Conservation (phyloP, 2,797 vertebrate genomes). For the Megalops cyprinoides region DNA sequence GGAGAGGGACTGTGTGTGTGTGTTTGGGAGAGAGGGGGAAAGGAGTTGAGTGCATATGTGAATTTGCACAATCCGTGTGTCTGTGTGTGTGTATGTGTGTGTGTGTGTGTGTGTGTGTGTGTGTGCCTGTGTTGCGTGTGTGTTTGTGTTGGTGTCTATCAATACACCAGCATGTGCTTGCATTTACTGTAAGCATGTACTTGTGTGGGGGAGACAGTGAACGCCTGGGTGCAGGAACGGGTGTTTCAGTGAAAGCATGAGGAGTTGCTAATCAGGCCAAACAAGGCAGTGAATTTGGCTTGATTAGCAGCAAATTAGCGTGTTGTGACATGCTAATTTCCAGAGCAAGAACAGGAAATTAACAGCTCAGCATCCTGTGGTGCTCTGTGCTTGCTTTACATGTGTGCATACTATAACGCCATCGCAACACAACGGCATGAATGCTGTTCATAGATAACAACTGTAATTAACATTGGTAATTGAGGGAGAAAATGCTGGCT, state of each 20-base stretch:
- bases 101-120: slow-evolving; percentile 34
- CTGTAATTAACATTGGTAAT: slow-evolving; percentile 10
- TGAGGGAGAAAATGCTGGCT: neutral
- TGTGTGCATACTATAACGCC: neutral
- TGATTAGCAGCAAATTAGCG: neutral
- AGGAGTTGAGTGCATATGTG: slow-evolving; percentile 10
- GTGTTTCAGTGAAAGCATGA: neutral
- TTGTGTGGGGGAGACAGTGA: neutral
- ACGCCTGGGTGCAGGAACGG: neutral
- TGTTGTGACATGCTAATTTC: too few relatives aligned
- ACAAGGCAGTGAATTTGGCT: neutral
- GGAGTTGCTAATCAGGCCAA: neutral
- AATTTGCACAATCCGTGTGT: slow-evolving; percentile 4
- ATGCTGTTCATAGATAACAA: neutral
- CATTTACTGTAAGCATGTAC: neutral
- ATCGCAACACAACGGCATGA: neutral
- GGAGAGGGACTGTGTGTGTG: neutral
- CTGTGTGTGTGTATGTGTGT: neutral
- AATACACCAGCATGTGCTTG: slow-evolving; percentile 37
- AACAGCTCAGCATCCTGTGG: neutral
- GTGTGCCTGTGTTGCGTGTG: slow-evolving; percentile 32
- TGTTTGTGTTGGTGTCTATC: neutral
- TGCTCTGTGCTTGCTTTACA: neutral
- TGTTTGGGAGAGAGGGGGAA: too few relatives aligned
- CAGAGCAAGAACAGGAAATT: neutral